These are phyloP conservation scores for Harpalus rufipes DNA, from an alignment of 2,888 invertebrate genomes.

Conservation along the genomic window DNA sequence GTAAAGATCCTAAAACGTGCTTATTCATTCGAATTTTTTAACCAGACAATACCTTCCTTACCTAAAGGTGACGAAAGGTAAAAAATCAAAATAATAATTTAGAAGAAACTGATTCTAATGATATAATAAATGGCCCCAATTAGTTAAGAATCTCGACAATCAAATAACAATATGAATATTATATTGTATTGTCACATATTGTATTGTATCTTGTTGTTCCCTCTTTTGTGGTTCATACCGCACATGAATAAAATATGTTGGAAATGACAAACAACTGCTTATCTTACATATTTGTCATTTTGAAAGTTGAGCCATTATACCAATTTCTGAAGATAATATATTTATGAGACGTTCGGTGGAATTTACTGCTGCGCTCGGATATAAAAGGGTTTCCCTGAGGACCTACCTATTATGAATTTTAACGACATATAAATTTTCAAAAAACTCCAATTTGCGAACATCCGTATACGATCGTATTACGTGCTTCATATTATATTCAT, in stretches of 20 bases:
- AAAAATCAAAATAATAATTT: no score
- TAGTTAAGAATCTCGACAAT: no score
- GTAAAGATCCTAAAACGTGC: no score
- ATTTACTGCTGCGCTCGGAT: neutral
- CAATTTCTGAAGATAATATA: neutral
- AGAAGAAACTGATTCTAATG: no score
- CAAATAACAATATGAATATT: no score
- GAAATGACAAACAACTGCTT: neutral
- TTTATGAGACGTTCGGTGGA: neutral
- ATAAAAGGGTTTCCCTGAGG: neutral
- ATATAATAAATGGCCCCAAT: no score
- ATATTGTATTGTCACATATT: no score
- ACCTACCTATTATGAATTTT: neutral
- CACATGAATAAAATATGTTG: neutral
- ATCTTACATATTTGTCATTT: neutral
- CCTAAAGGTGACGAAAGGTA: no score
- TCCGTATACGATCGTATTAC: neutral
- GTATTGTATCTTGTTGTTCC: no score
- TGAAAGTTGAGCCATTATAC: neutral
- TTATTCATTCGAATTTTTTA: no score
- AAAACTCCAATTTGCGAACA: neutral
- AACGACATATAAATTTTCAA: constrained; percentile 6
- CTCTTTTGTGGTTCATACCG: no score
- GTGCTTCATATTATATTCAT: neutral
- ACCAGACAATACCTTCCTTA: no score